Conservation (phyloP, 2,113 vertebrate species). For the Heterocephalus glaber region DNA sequence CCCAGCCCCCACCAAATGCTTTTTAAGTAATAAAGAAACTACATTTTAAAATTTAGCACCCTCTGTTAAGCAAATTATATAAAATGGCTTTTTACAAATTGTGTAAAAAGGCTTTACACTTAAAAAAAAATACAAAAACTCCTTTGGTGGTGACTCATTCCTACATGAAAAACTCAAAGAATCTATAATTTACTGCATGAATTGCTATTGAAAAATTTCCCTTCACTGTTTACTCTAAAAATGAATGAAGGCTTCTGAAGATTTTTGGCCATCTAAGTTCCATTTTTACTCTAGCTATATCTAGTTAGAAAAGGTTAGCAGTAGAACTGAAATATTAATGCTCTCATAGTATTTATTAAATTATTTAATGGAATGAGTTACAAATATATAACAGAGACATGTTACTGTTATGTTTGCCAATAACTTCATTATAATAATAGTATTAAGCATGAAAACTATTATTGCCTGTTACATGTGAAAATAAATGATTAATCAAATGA, state of each 20-base stretch:
- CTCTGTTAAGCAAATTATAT: slow-evolving; percentile 67
- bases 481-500: slow-evolving; percentile 9
- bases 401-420: slow-evolving; percentile 39
- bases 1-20: no score
- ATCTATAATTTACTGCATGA: slow-evolving; percentile 40
- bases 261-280: slow-evolving; percentile 43
- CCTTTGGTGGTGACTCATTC: slow-evolving; percentile 57
- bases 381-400: slow-evolving; percentile 22
- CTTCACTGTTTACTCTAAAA: slow-evolving; percentile 37
- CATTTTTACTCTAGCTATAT: not conserved
- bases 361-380: slow-evolving; percentile 36
- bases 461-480: not conserved
- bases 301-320: slow-evolving; percentile 16
- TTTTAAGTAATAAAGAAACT: slow-evolving; percentile 53
- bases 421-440: not conserved
- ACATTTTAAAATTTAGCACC: slow-evolving; percentile 47
- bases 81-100: slow-evolving; percentile 53
- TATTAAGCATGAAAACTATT: not conserved
- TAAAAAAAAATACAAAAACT: not conserved
- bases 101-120: slow-evolving; percentile 12
- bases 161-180: slow-evolving; percentile 44
- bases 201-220: slow-evolving; percentile 48
- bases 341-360: not conserved
- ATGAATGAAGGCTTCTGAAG: slow-evolving; percentile 19
- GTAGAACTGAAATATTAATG: slow-evolving; percentile 24